Evolutionary conservation across 2,113 vertebrate genomes (phyloP), one percentile per base, ranked within the genome.

Genomic region (Lamprologus tigripictilis): DNA sequence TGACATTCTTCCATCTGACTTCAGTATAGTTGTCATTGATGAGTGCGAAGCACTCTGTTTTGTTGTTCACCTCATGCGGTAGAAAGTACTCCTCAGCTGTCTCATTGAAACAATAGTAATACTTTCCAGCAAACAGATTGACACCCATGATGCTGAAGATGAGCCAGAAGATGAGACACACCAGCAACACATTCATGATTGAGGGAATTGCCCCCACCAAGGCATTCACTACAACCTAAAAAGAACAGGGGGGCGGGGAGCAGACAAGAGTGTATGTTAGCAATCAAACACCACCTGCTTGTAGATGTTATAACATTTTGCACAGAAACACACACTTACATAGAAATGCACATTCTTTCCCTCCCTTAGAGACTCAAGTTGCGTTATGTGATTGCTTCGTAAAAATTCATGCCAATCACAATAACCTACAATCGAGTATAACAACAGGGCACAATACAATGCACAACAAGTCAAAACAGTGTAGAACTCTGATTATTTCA

Each of bases 81-180:
- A 88, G 45, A 76, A 99, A 98, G 58, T 92, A 85, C 6, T 94
- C 81, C 94, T 98, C 98, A 1, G 94, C 17, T 2, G 98, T 98
- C 58, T 98, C 97, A 17, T 99, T 99, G 95, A 93, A 99, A 95
- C 99, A 99, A 95, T 96, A 99, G 96, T 99, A 98, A 94, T 99
- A 99, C 95, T 99, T 99, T 55, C 99, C 99, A 40, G 98, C 98
- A 95, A 99, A 99, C 91, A 99, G 94, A 96, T 99, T 99, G 93
- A 99, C 99, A 47, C 99, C 99, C 98, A 99, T 99, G 96, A 99
- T 99, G 95, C 99, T 99, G 97, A 99, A 99, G 98, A 99, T 99
- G 95, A 99, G 98, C 99, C 99, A 99, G 97, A 99, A 99, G 97
- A 99, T 99, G 96, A 99, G 97, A 97, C 99, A 99, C 96, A 99